These are phyloP conservation scores for Phoxinus phoxinus DNA, from an alignment of 2,113 vertebrate genomes.

Conservation along the genomic window DNA sequence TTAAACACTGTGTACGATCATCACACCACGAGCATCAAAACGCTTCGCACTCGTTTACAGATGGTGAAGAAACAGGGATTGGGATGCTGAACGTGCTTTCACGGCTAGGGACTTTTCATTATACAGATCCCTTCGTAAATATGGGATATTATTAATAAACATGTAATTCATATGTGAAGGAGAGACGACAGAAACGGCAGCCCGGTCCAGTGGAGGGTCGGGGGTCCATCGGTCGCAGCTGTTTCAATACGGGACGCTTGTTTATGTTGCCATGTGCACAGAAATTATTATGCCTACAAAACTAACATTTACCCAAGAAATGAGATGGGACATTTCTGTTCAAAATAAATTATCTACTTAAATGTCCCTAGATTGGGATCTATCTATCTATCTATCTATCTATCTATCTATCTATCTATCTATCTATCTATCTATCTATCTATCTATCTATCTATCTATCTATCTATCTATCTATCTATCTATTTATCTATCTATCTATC, in stretches of 20 bases:
- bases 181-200: not conserved
- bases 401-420: not conserved
- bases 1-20: not conserved
- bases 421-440: no score
- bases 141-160: constrained; percentile 17
- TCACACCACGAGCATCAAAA: no score
- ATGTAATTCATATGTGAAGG: not conserved
- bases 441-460: no score
- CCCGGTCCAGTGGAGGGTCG: not conserved
- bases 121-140: not conserved
- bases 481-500: no score
- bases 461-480: no score
- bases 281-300: constrained; percentile 25
- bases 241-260: constrained; percentile 5
- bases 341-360: not conserved
- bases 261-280: not conserved
- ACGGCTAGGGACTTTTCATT: not conserved
- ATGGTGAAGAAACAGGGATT: not conserved
- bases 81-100: not conserved
- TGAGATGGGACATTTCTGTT: not conserved
- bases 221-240: constrained; percentile 12
- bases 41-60: no score
- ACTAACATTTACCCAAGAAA: constrained; percentile 11
- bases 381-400: not conserved
- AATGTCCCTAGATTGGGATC: not conserved